These are phyloP conservation scores for Trachelus stipa DNA, from an alignment of 2,888 invertebrate species.

Conservation along the genomic window DNA sequence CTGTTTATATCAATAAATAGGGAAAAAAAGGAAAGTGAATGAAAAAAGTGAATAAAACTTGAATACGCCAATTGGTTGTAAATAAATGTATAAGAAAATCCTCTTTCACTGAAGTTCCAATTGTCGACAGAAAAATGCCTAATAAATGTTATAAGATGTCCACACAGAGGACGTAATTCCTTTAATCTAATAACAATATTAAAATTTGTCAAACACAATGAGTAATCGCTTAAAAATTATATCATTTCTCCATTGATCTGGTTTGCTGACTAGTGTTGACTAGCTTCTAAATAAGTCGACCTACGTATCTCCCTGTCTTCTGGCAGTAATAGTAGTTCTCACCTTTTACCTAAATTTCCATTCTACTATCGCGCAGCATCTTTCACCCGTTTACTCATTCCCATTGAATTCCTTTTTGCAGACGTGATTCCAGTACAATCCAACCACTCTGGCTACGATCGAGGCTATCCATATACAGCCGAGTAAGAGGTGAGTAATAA, in stretches of 20 bases:
- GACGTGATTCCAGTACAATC: neutral
- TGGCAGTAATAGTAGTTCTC: conserved; percentile 18
- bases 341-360: neutral
- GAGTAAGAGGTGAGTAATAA: neutral
- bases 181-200: conserved; percentile 11
- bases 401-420: neutral
- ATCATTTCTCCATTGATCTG: conserved; percentile 14
- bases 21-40: neutral
- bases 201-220: conserved; percentile 13
- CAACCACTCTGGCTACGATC: neutral
- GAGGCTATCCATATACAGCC: neutral
- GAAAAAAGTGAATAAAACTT: neutral
- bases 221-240: conserved; percentile 19
- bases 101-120: neutral
- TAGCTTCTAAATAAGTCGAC: conserved; percentile 12
- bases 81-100: neutral
- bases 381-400: neutral
- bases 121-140: neutral
- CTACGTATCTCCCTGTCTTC: conserved; percentile 14
- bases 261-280: conserved; percentile 13
- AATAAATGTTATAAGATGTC: neutral
- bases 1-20: neutral
- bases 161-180: neutral
- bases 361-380: neutral
- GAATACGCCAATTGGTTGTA: neutral